Evolutionary conservation across 2,888 invertebrate genomes (phyloP).

Genomic region (Cerastis leucographa): DNA sequence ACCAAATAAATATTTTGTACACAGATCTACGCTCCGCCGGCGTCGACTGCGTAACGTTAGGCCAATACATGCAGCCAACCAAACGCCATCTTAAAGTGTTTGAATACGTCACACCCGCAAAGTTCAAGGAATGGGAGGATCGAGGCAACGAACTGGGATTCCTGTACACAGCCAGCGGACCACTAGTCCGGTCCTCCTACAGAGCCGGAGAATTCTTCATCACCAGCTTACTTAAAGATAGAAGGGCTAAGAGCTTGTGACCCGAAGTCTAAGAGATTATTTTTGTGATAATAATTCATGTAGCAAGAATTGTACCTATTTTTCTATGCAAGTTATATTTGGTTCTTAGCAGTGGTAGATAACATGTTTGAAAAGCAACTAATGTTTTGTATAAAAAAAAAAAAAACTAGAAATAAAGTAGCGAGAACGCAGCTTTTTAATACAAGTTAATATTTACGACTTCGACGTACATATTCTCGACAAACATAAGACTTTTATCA

Average conservation of each 20-base stretch:
- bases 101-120: slow-evolving; percentile 99
- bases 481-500: neutral
- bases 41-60: slow-evolving; percentile 99
- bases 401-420: neutral
- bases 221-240: slow-evolving; percentile 93
- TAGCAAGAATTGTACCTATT: neutral
- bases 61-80: slow-evolving; percentile 99
- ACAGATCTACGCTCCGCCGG: slow-evolving; percentile 94
- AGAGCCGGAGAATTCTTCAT: slow-evolving; percentile 99
- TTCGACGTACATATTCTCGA: neutral
- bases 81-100: slow-evolving; percentile 98
- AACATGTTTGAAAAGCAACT: neutral
- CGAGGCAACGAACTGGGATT: slow-evolving; percentile 97
- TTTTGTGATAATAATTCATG: neutral
- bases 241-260: slow-evolving; percentile 86
- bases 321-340: neutral
- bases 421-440: neutral
- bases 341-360: slow-evolving; percentile 20
- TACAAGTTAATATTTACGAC: neutral
- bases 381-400: neutral
- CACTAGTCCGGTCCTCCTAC: slow-evolving; percentile 98
- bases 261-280: slow-evolving; percentile 38
- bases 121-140: slow-evolving; percentile 96
- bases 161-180: slow-evolving; percentile 99
- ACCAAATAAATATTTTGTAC: neutral